Conservation (phyloP, 2,888 invertebrate genomes). For the Hydrotaea diabolus region DNA sequence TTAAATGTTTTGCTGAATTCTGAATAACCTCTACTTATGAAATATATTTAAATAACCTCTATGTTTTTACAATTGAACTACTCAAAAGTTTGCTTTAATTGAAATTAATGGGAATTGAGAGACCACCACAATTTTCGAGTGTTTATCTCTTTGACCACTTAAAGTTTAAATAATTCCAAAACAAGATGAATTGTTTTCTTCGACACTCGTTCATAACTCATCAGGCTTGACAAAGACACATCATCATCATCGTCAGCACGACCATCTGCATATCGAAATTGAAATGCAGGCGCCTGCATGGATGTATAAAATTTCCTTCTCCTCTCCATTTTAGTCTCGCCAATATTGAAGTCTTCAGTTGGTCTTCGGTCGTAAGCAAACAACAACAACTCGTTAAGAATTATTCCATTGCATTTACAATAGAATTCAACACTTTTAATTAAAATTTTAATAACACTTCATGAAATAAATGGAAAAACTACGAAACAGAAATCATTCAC, state of each 20-base stretch:
- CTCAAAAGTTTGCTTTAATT: not conserved
- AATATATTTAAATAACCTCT: too few relatives aligned
- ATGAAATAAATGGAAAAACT: conserved; percentile 21
- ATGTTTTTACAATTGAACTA: too few relatives aligned
- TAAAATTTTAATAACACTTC: conserved; percentile 67
- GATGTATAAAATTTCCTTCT: not conserved
- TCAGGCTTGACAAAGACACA: conserved; percentile 1
- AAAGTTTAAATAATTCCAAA: conserved; percentile 3
- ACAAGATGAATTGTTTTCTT: not conserved
- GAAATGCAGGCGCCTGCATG: conserved; percentile 12
- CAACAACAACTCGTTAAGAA: not conserved
- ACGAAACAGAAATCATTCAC: not conserved
- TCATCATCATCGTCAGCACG: not conserved
- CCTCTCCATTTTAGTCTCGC: not conserved
- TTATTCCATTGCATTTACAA: conserved; percentile 8
- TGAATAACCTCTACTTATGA: too few relatives aligned
- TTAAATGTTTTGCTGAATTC: too few relatives aligned
- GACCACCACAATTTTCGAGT: not conserved
- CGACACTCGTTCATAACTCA: not conserved
- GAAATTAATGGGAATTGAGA: not conserved
- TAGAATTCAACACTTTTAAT: conserved; percentile 66
- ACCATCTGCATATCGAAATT: not conserved
- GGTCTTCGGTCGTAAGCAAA: not conserved
- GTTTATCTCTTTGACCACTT: not conserved
- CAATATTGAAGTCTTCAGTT: not conserved